Conservation (phyloP, 2,113 vertebrate genomes). For the Myrmecophaga tridactyla region DNA sequence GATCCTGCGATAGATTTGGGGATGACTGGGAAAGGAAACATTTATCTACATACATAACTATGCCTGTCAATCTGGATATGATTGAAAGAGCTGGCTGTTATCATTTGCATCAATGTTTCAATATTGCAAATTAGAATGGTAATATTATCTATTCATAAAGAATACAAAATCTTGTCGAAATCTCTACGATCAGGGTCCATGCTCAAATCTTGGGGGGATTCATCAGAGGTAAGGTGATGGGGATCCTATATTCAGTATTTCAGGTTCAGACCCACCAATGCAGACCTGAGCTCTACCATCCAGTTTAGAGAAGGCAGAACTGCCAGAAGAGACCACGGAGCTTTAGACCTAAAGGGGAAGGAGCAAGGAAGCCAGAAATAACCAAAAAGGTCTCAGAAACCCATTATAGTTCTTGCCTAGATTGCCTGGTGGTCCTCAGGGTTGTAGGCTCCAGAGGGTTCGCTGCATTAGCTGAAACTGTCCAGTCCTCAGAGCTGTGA, state of each 20-base stretch:
- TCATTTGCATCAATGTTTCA: not conserved
- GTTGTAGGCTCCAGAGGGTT: not conserved
- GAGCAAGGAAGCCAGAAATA: not conserved
- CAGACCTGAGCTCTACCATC: not conserved
- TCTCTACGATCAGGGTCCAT: not conserved
- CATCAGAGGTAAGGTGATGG: not conserved
- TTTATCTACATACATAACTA: too few species aligned
- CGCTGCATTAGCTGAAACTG: fast-evolving
- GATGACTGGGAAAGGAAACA: not conserved
- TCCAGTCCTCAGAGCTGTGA: not conserved
- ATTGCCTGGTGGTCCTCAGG: not conserved
- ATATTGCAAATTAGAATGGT: not conserved
- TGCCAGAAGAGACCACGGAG: too few species aligned
- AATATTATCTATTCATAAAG: too few species aligned
- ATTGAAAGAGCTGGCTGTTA: too few species aligned
- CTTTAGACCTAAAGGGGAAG: not conserved
- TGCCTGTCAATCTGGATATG: fast-evolving
- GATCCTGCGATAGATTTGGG: not conserved
- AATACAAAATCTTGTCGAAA: not conserved
- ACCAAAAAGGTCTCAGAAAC: too few species aligned
- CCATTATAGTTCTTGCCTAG: not conserved
- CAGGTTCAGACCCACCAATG: not conserved
- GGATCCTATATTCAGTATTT: not conserved
- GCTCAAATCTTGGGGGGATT: not conserved
- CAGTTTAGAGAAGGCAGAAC: not conserved